Base-by-base conservation (phyloP, 2,888 invertebrate species). In the Macaria notata region DNA sequence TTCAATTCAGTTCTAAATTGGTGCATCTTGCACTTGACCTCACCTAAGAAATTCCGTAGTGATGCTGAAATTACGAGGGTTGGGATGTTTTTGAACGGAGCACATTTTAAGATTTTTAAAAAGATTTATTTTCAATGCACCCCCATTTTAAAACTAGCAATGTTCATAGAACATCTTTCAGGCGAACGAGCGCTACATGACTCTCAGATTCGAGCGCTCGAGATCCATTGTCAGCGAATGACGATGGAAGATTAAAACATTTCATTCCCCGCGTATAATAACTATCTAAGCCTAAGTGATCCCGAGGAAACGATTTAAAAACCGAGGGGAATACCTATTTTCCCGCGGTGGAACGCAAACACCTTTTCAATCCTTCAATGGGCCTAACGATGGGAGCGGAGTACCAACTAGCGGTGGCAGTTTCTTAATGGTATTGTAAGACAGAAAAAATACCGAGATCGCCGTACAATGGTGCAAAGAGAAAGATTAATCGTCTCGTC, bases 261-360 rank as follows among this genome's bases (percentile, higher is more conserved):
- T 88, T 85, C 81, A 75, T 81, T 80, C 73, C 72, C 76, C 69
- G 65, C 73, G 77, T 73, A 84, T 85, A 88, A 88, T 88, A 89
- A 91, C 91, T 91, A 91, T 91, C 90, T 84, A 86, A 83, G 87
- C 78, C 87, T 90, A 90, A 91, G 91, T 90, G 91, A 87, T 88
- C 79, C 70, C 77, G 77, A 78, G 79, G 74, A 77, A 83, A 79
- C 76, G 76, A 81, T 83, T 82, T 77, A 80, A 83, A 86, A 85
- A 85, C 75, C 76, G 81, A 87, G 88, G 91, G 90, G 89, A 81
- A 63, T 81, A 83, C 84, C 86, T 86, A 87, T 89, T 90, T 89
- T 88, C 82, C 79, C 78, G 80, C 79, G 78, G 79, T 76, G 72
- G 76, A 81, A 80, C 91, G 92, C 83, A 92, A 92, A 92, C 92